Base-by-base conservation (phyloP, 2,888 invertebrate species). In the Caenorhabditis sp. region DNA sequence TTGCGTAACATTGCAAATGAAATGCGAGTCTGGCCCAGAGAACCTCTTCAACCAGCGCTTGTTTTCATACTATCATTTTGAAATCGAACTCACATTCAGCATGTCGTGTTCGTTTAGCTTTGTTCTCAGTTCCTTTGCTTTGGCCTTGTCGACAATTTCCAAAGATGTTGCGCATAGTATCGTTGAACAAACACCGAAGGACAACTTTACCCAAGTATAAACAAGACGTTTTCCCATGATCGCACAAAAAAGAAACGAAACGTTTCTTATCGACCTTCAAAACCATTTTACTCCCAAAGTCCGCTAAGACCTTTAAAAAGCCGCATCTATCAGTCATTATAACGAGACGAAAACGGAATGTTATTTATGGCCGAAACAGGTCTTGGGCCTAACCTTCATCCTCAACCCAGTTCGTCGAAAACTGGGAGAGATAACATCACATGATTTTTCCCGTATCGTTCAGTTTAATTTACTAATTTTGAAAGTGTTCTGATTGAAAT, bases 331-430 rank as follows among this genome's bases (percentile, higher is more conserved):
- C n/a, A n/a, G n/a, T n/a, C n/a, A n/a, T n/a, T n/a, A n/a, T n/a
- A n/a, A n/a, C n/a, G n/a, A n/a, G n/a, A n/a, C n/a, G n/a, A n/a
- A 43, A 63, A 63, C 39, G 35, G 24, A 35, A 9, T 41, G 50
- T 24, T 48, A 30, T 46, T 65, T 30, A 15, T 41, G n/a, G 9
- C 39, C 30, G 41, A 66, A 66, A 56, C 56, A 58, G 48, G 58
- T 58, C 56, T 45, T 45, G 20, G 32, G 2, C 11, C 43, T 39
- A 37, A 55, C 24, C 13, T 35, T 45, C 8, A 17, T 22, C 7
- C 27, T 3, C 9, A 11, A 22, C 24, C 17, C 41, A 65, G 65
- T 65, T 66, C 58, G 56, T 48, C 56, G 56, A 66, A 58, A 66
- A 50, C 11, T 9, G 6, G 13, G 9, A 35, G 13, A 7, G 30